Base-by-base conservation (phyloP, 2,113 vertebrate species). In the Oreochromis niloticus region DNA sequence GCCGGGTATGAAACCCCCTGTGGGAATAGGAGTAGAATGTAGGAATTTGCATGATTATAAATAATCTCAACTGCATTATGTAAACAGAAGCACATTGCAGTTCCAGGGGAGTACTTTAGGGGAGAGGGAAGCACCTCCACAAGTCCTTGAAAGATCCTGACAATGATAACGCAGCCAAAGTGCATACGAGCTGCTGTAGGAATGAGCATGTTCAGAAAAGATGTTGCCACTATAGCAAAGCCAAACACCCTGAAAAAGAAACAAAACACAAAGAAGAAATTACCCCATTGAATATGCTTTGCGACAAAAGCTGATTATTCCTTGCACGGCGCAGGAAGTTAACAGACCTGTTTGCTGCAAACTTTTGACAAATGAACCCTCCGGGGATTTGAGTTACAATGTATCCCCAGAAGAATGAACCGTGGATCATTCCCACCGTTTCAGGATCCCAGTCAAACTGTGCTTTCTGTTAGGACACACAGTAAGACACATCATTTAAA, bases 361-460 rank as follows among this genome's bases (percentile, higher is more conserved):
- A 98, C 93, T 97, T 98, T 94, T 98, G 97, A 92, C 97, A 97
- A 85, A 98, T 98, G 91, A 98, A 98, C 9, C 98, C 98, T 90
- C 98, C 98, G 2, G 98, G 98, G 88, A 98, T 98, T 92, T 98
- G 98, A 16, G 98, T 98, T n/a, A 98, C 97, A 10, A 98, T 98
- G 94, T 98, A 98, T 30, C 98, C 98, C 98, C 98, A 98, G 95
- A 98, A 98, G 95, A 98, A 98, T 5, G 98, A 98, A 7, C 98
- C 98, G 3, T 98, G 98, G 81, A 98, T 98, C 97, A 98, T 97
- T 80, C 98, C 98, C 78, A 98, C 98, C 0, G 97, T 98, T 88
- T 98, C 98, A 19, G 98, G 97, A 87, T 98, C 97, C 98, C 98
- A 98, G 89, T 91, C 95, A 92, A 98, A 98, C 95, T 97, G 97